These are phyloP conservation scores for Gallinago jamesoni DNA, from an alignment of 2,113 vertebrate genomes.

Conservation along the genomic window DNA sequence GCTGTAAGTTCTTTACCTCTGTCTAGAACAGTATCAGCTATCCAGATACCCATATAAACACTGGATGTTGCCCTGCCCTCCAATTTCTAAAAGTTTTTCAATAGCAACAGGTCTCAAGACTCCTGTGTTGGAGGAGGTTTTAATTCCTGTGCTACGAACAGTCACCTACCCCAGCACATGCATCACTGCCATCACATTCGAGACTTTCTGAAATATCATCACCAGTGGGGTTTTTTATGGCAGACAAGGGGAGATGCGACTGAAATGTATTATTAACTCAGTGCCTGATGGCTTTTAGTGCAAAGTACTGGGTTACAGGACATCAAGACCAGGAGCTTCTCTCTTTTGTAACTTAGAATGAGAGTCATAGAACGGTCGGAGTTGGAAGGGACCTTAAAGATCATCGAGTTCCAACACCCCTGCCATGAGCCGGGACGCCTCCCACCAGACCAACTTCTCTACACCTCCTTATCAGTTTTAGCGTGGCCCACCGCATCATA, in stretches of 20 bases:
- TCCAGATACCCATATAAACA: not conserved
- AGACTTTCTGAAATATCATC: not conserved
- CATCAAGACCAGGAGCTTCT: not conserved
- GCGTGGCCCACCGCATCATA: rapidly evolving
- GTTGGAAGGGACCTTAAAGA: too few relatives aligned
- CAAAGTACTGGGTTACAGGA: not conserved
- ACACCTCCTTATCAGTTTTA: not conserved
- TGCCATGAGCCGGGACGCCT: too few relatives aligned
- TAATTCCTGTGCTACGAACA: not conserved
- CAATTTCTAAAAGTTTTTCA: not conserved
- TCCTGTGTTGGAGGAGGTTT: not conserved
- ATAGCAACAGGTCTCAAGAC: not conserved
- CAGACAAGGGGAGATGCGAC: not conserved
- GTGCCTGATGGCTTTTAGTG: not conserved
- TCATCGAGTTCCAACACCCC: too few relatives aligned
- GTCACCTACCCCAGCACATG: not conserved
- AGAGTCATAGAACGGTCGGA: too few relatives aligned
- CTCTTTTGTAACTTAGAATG: not conserved
- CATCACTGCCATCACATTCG: not conserved
- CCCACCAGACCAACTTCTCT: not conserved
- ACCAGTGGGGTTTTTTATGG: not conserved
- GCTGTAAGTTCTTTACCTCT: not conserved
- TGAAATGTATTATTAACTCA: not conserved
- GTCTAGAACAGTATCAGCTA: not conserved
- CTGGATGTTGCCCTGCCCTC: not conserved